phyloP scores from a whole-genome alignment of 1,140 invertebrate species.

The Solenopsis invicta region DNA sequence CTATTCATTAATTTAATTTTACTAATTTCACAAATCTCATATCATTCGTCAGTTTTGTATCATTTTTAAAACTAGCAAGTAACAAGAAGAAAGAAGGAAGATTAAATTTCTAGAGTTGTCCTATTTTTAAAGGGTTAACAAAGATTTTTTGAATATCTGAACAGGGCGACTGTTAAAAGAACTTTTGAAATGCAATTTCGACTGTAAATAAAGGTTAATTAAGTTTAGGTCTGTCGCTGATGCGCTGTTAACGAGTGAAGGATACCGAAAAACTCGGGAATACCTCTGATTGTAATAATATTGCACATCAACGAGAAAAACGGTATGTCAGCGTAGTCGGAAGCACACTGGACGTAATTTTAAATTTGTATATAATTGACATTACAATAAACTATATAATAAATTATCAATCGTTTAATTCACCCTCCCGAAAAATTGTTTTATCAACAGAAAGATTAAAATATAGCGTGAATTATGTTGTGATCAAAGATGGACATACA shows the following conservation, averaged over 20 bases:
- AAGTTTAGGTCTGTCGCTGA: slow-evolving; percentile 69
- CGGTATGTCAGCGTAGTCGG: slow-evolving; percentile 64
- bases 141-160: slow-evolving; percentile 23
- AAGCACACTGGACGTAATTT: slow-evolving; percentile 80
- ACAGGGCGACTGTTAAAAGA: slow-evolving; percentile 12
- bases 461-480: not conserved
- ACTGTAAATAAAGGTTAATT: slow-evolving; percentile 75
- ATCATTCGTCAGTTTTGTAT: not conserved
- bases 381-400: slow-evolving; percentile 84
- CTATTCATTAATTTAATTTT: not conserved
- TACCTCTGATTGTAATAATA: slow-evolving; percentile 65
- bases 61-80: slow-evolving; percentile 14
- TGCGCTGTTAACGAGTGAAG: slow-evolving; percentile 50
- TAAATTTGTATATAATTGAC: slow-evolving; percentile 85
- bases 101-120: slow-evolving; percentile 54
- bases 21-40: slow-evolving; percentile 12
- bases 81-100: not conserved
- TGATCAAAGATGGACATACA: not conserved
- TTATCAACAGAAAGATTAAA: not conserved
- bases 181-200: slow-evolving; percentile 53
- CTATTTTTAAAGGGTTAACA: slow-evolving; percentile 41
- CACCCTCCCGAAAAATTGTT: not conserved
- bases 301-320: slow-evolving; percentile 64
- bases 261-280: slow-evolving; percentile 27
- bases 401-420: slow-evolving; percentile 28